Evolutionary conservation across 2,797 vertebrate species (phyloP), one percentile per base, ranked within the genome.

Genomic region (Tachyglossus aculeatus): DNA sequence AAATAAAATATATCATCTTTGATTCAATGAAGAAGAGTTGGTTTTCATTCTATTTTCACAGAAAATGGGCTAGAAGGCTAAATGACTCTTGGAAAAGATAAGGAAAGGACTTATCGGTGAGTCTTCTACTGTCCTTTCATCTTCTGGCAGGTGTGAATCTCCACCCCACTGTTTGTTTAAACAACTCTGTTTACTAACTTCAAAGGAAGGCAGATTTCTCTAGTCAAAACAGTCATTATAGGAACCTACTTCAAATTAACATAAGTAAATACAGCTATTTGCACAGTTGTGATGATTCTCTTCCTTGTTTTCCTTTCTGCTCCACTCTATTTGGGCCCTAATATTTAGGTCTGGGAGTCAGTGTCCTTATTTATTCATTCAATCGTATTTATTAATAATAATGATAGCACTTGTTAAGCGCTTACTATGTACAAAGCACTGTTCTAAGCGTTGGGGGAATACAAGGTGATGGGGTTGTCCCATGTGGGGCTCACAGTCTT

Each of bases 231-330:
- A 0, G 24, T 66, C 1, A 4, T 71, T 80, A 39, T 8, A 59
- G 57, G 24, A 81, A 27, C 13, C 14, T 78, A 65, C 60, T 5
- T 33, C 74, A 58, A 83, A 77, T 61, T 71, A 71, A 69, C 9
- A 52, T 16, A 13, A 82, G 10, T 57, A 80, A 74, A 83, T 52
- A 29, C 3, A 81, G 39, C 43, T 67, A 53, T 13, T 52, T 67
- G 7, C 16, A 14, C 21, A 41, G 9, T 15, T 56, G 5, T 40
- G 9, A 27, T 62, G 39, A 2, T 47, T 5, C 13, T 5, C 11
- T 25, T 50, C 38, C 9, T 25, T 48, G 10, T 19, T 11, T 48
- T 31, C 29, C 16, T 27, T 25, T 29, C 64, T 44, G 60, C 10
- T 10, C 2, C 50, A 67, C 29, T 39, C 25, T 37, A 29, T 14